Conservation (phyloP, 2,888 invertebrate genomes). For the Eupithecia inturbata region DNA sequence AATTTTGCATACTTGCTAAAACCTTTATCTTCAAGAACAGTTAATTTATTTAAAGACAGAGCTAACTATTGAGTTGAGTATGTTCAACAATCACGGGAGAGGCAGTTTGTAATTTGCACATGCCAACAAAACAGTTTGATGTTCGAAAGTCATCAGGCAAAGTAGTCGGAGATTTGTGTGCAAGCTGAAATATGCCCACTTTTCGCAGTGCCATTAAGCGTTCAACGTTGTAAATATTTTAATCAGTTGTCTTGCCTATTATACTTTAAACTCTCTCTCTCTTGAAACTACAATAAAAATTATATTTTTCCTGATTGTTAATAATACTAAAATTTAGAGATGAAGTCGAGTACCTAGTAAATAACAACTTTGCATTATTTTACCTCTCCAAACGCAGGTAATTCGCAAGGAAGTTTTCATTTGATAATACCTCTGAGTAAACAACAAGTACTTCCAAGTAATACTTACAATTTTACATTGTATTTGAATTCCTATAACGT, state of each 20-base stretch:
- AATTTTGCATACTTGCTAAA: neutral
- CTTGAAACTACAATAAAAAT: neutral
- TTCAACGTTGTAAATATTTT: neutral
- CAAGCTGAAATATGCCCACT: conserved; percentile 3
- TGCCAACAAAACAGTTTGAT: conserved; percentile 3
- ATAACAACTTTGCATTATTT: neutral
- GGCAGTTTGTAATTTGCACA: conserved; percentile 8
- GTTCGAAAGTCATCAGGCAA: neutral
- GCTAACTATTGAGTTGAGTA: neutral
- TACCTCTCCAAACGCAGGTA: neutral
- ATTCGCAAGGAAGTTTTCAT: neutral
- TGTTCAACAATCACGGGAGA: neutral
- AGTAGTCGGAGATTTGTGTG: conserved; percentile 1
- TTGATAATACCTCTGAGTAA: neutral
- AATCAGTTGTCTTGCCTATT: neutral
- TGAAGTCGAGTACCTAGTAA: neutral
- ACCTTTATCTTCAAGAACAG: neutral
- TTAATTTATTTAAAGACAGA: neutral
- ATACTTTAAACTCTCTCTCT: neutral
- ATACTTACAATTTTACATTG: neutral
- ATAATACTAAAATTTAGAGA: neutral
- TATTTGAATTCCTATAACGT: neutral
- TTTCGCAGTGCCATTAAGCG: neutral
- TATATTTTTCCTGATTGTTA: neutral
- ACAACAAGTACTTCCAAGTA: neutral